Evolutionary conservation across 1,140 invertebrate species (phyloP), one percentile per base, ranked within the genome.

Genomic region (Diuraphis noxia): DNA sequence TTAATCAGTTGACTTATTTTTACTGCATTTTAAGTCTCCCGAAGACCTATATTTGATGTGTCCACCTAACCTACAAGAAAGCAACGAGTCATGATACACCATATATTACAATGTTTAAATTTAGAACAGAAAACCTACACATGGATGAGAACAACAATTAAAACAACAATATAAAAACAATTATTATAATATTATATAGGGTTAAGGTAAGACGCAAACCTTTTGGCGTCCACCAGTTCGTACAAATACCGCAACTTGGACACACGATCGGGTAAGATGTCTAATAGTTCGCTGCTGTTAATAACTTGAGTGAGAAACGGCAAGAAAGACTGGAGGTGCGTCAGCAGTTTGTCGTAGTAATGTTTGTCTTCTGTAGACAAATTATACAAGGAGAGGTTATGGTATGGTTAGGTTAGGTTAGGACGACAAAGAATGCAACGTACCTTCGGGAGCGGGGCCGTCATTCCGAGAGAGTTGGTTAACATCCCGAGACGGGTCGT

Each of bases 261-360:
- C 9, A 82, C 30, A 5, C 81, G 77, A 36, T 77, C 41, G 19
- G 49, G 34, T 82, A 40, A 13, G n/a, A 91, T 91, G 1, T 46
- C 34, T 34, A 91, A 82, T 19, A 49, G 17, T 46, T 34, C 17
- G 38, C 40, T 82, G 2, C 0, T 25, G 9, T 46, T 21, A 3
- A 91, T 91, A 1, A 91, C 30, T 3, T 52, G 40, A 5, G 49
- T 40, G 4, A 91, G 36, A 91, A 91, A 91, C 1, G 89, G 89
- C 17, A 91, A 91, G 23, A 52, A 91, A 0, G 13, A 40, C 43
- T 52, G 38, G 0, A 46, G n/a, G 4, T 81, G 43, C 0, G 8
- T 7, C 72, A 40, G 6, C 30, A 79, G 7, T 23, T 49, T 79
- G 36, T 34, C 36, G 21, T 17, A 72, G n/a, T 72, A n/a, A 13